Base-by-base conservation (phyloP, 2,113 vertebrate species). In the Opisthocomus hoazin region DNA sequence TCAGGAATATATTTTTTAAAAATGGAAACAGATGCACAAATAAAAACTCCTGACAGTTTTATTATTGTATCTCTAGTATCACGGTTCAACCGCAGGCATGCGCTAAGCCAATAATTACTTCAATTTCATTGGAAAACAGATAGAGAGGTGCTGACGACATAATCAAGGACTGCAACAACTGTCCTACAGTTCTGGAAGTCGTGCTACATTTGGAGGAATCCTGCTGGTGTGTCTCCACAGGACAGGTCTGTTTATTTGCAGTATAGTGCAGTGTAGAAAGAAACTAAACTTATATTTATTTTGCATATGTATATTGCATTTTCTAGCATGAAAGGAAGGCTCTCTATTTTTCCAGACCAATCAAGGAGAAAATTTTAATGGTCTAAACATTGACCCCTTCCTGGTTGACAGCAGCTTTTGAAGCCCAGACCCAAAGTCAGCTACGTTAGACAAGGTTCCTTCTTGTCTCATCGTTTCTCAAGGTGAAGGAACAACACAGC, bases 121-220 rank as follows among this genome's bases (percentile, higher is more conserved):
- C 34, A 46, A 36, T 95, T 95, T 91, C 65, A n/a, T 37, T 69
- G 91, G 84, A 89, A 91, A 96, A 87, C 73, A 94, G 92, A 15
- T 12, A 75, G 77, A 41, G 73, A 75, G 74, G 70, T 79, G 90
- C 70, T 63, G 83, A 84, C 51, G 78, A 45, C 50, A 39, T 29
- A 10, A 32, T 32, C 69, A 61, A 54, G 90, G 73, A 8, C 19
- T 23, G 45, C 5, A 92, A 80, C 93, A 84, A 69, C 56, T 66
- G 61, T 81, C 76, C 54, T 21, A 76, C 74, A 87, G 92, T 43
- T 23, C 84, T 89, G 71, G 2, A 23, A 36, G 74, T 36, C 6
- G 24, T 77, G 89, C 58, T 43, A 13, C 46, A 3, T 74, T 88
- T 16, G 20, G 68, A 78, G 77, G 84, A 46, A n/a, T 54, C 92